Evolutionary conservation across 1,140 invertebrate genomes (phyloP).

Genomic region (Drosophila kohkoa): DNA sequence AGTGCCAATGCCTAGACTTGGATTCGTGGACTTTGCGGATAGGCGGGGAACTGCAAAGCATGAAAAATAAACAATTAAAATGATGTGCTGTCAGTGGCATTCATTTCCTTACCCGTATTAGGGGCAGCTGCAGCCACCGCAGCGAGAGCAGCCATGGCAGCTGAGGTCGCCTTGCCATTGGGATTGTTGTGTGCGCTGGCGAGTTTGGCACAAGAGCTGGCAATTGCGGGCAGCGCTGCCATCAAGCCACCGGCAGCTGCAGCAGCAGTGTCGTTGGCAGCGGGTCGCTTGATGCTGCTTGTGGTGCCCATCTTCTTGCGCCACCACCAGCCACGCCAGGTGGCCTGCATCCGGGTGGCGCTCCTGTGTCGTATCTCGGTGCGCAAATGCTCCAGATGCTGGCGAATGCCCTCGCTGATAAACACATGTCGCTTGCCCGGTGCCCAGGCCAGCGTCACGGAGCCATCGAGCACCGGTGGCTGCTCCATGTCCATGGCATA

Average conservation of each 20-base stretch:
- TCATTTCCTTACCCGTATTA: conserved; percentile 45
- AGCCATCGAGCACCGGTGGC: conserved; percentile 78
- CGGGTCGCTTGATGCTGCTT: conserved; percentile 67
- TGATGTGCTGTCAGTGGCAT: background rate
- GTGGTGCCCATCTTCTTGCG: conserved; percentile 88
- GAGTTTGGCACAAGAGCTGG: conserved; percentile 38
- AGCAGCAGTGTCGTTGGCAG: conserved; percentile 11
- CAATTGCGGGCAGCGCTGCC: conserved; percentile 27
- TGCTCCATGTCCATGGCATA: conserved; percentile 86
- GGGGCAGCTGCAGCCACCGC: conserved; percentile 65
- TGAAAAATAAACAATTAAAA: background rate
- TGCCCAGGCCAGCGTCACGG: conserved; percentile 87
- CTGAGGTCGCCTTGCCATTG: conserved; percentile 51
- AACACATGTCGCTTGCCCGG: conserved; percentile 97
- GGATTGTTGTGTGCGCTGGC: conserved; percentile 48
- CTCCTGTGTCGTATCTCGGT: conserved; percentile 91
- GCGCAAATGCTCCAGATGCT: conserved; percentile 93
- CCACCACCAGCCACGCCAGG: conserved; percentile 92
- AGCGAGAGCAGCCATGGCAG: conserved; percentile 62
- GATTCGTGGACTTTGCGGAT: conserved; percentile 75
- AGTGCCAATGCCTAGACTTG: conserved; percentile 62
- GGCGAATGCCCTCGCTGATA: conserved; percentile 96
- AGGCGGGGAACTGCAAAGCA: conserved; percentile 61
- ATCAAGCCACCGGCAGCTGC: conserved; percentile 14
- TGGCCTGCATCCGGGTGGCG: conserved; percentile 91